These are phyloP conservation scores for Cistogaster globosa DNA, from an alignment of 2,888 invertebrate genomes.

Conservation along the genomic window DNA sequence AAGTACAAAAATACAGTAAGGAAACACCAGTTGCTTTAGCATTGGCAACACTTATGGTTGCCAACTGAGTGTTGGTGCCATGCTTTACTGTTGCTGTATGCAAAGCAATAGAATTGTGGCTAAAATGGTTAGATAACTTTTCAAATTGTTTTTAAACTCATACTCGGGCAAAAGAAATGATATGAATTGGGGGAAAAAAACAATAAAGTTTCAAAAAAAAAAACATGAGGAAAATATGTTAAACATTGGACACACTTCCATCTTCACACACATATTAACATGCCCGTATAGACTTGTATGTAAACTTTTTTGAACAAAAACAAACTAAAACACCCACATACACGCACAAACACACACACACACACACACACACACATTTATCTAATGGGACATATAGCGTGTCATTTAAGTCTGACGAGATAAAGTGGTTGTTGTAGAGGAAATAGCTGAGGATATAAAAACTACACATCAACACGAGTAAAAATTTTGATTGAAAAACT, in stretches of 20 bases:
- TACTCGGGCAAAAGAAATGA: conserved; percentile 21
- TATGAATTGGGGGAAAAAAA: conserved; percentile 42
- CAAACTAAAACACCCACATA: neutral
- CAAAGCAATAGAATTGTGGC: conserved; percentile 69
- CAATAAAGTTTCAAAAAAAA: conserved; percentile 16
- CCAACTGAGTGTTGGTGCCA: conserved; percentile 43
- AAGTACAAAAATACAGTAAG: conserved; percentile 6
- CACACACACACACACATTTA: too few relatives aligned
- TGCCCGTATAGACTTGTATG: neutral
- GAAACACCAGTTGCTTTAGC: conserved; percentile 69
- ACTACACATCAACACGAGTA: neutral
- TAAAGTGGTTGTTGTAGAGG: conserved; percentile 34
- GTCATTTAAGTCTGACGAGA: conserved; percentile 13
- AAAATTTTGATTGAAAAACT: conserved; percentile 68
- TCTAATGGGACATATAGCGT: neutral
- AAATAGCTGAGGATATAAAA: conserved; percentile 19
- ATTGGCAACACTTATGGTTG: conserved; percentile 58
- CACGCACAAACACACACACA: neutral
- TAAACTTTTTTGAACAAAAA: neutral
- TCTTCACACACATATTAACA: neutral
- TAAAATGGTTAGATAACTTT: conserved; percentile 68
- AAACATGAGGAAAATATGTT: conserved; percentile 56
- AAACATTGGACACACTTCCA: conserved; percentile 32
- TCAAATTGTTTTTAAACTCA: conserved; percentile 67
- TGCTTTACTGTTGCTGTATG: conserved; percentile 40